Percentiles rank a stretch among this genome's conserved stretches.
phyloP scores from a whole-genome alignment of 1,140 invertebrate species.

The Lethrus apterus region DNA sequence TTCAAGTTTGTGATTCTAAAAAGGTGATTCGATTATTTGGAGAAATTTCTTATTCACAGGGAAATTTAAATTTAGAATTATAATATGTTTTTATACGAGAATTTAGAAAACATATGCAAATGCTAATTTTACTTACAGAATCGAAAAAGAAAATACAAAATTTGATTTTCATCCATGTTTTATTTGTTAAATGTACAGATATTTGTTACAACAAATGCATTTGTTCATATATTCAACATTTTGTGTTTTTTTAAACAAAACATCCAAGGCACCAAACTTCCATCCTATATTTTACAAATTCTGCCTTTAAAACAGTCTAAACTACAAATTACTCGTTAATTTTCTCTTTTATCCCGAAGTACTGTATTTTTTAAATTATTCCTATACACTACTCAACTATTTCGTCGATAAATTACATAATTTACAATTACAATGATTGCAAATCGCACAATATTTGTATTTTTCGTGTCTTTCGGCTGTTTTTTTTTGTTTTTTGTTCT shows the following conservation, averaged over 20 bases:
- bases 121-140: too few relatives aligned
- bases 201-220: constrained; percentile 37
- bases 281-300: constrained; percentile 27
- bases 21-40: too few relatives aligned
- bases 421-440: constrained; percentile 38
- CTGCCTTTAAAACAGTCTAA: constrained; percentile 32
- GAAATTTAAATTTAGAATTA: too few relatives aligned
- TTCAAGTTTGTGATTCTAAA: too few relatives aligned
- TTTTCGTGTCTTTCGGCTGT: constrained; percentile 12
- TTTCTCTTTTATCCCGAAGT: constrained; percentile 4
- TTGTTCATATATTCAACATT: constrained; percentile 30
- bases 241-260: constrained; percentile 36
- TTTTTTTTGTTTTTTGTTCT: constrained; percentile 8
- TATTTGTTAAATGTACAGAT: constrained; percentile 37
- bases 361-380: constrained; percentile 8
- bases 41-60: too few relatives aligned
- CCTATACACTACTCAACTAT: constrained; percentile 21
- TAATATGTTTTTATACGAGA: too few relatives aligned
- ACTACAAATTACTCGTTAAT: constrained; percentile 12
- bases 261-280: constrained; percentile 38
- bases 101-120: too few relatives aligned
- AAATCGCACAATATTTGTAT: constrained; percentile 31
- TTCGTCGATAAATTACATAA: constrained; percentile 28
- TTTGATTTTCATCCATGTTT: constrained; percentile 18
- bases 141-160: too few relatives aligned